Conservation (phyloP, 1,140 invertebrate species). For the Drosophila nannoptera region DNA sequence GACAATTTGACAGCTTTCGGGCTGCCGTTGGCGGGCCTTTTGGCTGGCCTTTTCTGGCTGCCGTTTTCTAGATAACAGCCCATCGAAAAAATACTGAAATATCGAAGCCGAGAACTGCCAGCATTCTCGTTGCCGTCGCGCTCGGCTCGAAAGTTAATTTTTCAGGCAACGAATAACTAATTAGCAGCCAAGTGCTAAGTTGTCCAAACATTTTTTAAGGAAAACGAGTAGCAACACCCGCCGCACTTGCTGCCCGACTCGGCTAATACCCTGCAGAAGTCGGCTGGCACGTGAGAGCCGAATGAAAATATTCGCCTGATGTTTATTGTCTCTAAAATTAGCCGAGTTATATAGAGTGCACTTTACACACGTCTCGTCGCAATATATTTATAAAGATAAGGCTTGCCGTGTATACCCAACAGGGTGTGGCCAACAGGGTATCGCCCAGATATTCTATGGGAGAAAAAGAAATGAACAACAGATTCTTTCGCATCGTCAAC, state of each 20-base stretch:
- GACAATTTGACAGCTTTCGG: conserved; percentile 75
- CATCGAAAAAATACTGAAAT: background rate
- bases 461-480: conserved; percentile 52
- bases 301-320: no score
- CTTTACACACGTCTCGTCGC: no score
- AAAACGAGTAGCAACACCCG: conserved; percentile 16
- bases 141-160: conserved; percentile 70
- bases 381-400: no score
- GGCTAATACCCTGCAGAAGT: conserved; percentile 1
- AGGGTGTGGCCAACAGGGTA: no score
- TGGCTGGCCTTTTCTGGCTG: conserved; percentile 7
- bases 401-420: no score
- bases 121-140: conserved; percentile 64
- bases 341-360: no score
- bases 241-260: background rate
- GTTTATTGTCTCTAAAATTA: no score
- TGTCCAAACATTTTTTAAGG: conserved; percentile 61
- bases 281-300: no score
- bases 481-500: conserved; percentile 69
- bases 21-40: conserved; percentile 39
- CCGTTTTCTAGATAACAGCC: conserved; percentile 18
- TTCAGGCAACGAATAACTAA: conserved; percentile 77
- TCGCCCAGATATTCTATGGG: conserved; percentile 1
- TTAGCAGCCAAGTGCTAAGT: conserved; percentile 73
- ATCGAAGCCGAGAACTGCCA: conserved; percentile 31